Conservation (phyloP, 2,888 invertebrate genomes). For the Trypoxylon attenuatum region DNA sequence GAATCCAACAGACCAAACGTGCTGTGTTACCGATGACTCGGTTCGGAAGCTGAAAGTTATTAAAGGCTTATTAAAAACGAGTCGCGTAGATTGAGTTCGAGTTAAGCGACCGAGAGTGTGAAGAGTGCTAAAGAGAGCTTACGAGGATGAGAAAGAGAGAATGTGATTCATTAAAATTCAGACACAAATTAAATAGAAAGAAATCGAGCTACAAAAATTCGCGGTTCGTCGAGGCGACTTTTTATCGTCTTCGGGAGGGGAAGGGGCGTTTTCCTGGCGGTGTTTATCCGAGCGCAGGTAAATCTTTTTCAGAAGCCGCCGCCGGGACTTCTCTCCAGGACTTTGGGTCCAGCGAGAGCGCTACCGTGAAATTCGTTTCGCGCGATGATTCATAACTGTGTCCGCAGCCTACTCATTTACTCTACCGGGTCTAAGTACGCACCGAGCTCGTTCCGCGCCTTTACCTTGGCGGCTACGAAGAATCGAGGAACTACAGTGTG, state of each 20-base stretch:
- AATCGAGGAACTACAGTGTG: constrained; percentile 9
- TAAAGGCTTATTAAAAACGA: too few species aligned
- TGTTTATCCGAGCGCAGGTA: constrained; percentile 6
- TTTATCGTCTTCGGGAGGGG: not conserved
- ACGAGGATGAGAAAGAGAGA: not conserved
- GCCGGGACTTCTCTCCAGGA: constrained; percentile 1
- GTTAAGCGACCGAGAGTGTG: not conserved
- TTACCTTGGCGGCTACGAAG: constrained; percentile 21
- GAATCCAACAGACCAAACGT: too few species aligned
- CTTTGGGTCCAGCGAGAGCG: constrained; percentile 2
- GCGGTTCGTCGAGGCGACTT: not conserved
- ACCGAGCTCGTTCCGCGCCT: constrained; percentile 28
- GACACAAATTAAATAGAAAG: not conserved
- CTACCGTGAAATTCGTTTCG: constrained; percentile 44
- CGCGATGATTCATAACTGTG: constrained; percentile 49
- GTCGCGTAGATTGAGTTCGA: too few species aligned
- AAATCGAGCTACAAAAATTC: not conserved
- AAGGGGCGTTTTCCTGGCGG: not conserved
- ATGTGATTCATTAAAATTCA: not conserved
- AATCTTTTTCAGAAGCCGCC: constrained; percentile 17
- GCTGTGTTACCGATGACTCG: too few species aligned
- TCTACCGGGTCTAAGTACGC: constrained; percentile 30
- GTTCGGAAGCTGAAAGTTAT: too few species aligned
- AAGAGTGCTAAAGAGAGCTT: not conserved
- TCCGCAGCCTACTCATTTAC: constrained; percentile 36